These are phyloP conservation scores for Equus przewalskii DNA, from an alignment of 2,113 vertebrate species.

Conservation along the genomic window DNA sequence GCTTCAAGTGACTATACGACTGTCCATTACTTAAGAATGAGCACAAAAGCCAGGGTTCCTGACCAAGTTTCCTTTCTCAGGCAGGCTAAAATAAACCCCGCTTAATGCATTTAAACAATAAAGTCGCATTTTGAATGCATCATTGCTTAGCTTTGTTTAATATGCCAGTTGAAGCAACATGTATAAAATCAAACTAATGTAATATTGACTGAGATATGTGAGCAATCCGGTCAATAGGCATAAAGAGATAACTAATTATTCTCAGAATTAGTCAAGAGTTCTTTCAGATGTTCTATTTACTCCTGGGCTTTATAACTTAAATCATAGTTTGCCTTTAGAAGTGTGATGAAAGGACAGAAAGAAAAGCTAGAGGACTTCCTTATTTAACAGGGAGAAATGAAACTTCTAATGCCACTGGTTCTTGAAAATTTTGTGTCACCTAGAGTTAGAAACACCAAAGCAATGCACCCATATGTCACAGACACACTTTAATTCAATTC, in stretches of 20 bases:
- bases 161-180: neutral
- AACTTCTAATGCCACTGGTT: neutral
- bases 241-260: conserved; percentile 9
- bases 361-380: neutral
- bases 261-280: neutral
- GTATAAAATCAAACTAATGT: neutral
- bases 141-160: neutral
- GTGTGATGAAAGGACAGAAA: neutral
- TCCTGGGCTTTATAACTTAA: neutral
- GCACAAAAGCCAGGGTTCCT: neutral
- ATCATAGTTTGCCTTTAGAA: neutral
- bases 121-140: neutral
- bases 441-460: neutral
- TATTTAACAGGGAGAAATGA: neutral
- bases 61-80: neutral
- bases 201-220: conserved; percentile 6
- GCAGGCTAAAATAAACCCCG: neutral
- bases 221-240: neutral
- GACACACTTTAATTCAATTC: neutral
- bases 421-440: neutral
- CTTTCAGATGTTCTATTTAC: neutral
- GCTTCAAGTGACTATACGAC: neutral
- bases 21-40: conserved; percentile 30
- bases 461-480: neutral
- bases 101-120: neutral